Evolutionary conservation across 2,113 vertebrate genomes (phyloP).

Genomic region (Rattus rattus): DNA sequence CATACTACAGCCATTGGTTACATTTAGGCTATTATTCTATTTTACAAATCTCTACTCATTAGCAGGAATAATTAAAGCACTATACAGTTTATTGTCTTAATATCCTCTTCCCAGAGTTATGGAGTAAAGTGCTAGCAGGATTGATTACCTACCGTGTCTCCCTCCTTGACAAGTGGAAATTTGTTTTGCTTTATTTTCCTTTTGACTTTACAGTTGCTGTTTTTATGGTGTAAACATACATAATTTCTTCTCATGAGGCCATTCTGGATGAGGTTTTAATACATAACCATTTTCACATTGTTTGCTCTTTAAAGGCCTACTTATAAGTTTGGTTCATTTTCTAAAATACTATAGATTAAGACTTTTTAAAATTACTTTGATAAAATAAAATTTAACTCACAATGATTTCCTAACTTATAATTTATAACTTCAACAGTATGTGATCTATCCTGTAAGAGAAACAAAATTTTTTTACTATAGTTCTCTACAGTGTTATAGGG

Average conservation of each 20-base stretch:
- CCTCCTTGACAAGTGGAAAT: neutral
- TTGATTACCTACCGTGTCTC: neutral
- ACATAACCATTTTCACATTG: neutral
- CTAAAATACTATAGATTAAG: neutral
- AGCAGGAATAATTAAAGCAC: neutral
- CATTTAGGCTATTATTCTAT: neutral
- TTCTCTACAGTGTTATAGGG: neutral
- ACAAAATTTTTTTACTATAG: neutral
- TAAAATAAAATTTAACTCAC: neutral
- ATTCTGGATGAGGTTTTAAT: neutral
- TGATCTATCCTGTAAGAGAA: neutral
- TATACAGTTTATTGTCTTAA: neutral
- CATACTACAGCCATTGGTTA: neutral
- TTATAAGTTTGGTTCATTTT: neutral
- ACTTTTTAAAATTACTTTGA: neutral
- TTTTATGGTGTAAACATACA: neutral
- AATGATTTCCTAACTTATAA: neutral
- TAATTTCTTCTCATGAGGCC: neutral
- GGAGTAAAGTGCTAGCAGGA: neutral
- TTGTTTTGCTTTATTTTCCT: neutral
- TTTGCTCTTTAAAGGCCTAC: neutral
- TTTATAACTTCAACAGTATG: fast-evolving
- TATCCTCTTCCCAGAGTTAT: neutral
- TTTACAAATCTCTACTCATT: neutral
- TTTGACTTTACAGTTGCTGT: neutral